Base-by-base conservation (phyloP, 1,140 invertebrate species). In the Panagrolaimus sp. region DNA sequence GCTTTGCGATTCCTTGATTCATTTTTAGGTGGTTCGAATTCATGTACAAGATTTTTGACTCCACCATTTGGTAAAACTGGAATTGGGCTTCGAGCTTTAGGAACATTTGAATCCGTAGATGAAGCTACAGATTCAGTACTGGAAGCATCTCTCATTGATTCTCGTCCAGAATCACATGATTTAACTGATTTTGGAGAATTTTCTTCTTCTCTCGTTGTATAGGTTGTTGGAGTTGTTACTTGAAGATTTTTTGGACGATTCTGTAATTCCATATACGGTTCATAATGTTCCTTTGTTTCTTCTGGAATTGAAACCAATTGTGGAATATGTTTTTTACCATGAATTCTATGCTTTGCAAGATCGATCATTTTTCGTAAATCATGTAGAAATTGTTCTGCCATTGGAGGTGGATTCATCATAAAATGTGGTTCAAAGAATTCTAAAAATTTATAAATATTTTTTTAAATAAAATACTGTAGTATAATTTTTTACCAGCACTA, bases 311-410 rank as follows among this genome's bases (percentile, higher is more conserved):
- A 43, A 14, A 38, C 47, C 63, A 76, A 66, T 46, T 65, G 38
- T 16, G 57, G 46, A 46, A 69, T 20, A 67, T 78, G 78, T 64
- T 61, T 44, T 16, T 70, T 74, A 38, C 61, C 57, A 5, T 65
- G 48, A 63, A 78, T 73, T 23, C 76, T 62, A 67, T 72, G 64
- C 20, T 71, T 73, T 5, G 77, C 74, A 13, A 78, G 66, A 11
- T 77, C 69, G 14, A 78, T 77, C 78, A 78, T 80, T 69, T 74
- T 77, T 11, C 76, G 63, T 44, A 78, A 42, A 48, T 78, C 76
- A 25, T 73, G 66, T 42, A 78, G 72, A 38, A 78, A 78, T 65
- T 78, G 77, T 43, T 78, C 76, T 13, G 76, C 76, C 72, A 78
- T 75, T 38, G 65, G 71, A 23, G 76, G 76, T 7, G 76, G 76